These are phyloP conservation scores for Plagodis dolabraria DNA, from an alignment of 2,888 invertebrate species.

Conservation along the genomic window DNA sequence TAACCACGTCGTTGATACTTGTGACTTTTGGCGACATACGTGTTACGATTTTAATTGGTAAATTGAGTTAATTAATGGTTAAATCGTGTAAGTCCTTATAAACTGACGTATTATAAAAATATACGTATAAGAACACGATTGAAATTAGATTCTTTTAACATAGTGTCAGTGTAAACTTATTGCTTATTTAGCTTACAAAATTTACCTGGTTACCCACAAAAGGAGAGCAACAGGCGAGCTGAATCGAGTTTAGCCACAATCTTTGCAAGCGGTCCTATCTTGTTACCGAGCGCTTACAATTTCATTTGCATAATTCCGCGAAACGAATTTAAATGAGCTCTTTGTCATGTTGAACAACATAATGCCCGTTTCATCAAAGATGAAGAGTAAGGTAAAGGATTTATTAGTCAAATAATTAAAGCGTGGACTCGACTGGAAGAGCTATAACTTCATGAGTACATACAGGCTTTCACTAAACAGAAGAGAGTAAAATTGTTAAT, in stretches of 20 bases:
- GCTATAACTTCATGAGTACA: conserved; percentile 20
- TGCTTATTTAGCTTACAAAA: conserved; percentile 21
- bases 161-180: neutral
- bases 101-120: too few species aligned
- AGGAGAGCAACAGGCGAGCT: conserved; percentile 60
- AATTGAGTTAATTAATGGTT: too few species aligned
- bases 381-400: conserved; percentile 50
- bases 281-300: conserved; percentile 71
- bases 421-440: conserved; percentile 21
- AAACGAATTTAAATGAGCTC: conserved; percentile 73
- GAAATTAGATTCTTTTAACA: too few species aligned
- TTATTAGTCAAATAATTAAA: conserved; percentile 53
- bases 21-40: too few species aligned
- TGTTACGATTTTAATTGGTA: too few species aligned
- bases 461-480: conserved; percentile 20
- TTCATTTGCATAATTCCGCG: conserved; percentile 76
- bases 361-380: conserved; percentile 57
- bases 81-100: too few species aligned
- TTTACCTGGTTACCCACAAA: conserved; percentile 48
- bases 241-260: conserved; percentile 74
- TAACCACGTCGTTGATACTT: too few species aligned
- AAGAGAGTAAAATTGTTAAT: conserved; percentile 7
- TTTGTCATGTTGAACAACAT: conserved; percentile 72
- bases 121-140: too few species aligned
- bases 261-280: conserved; percentile 64